A percentile compares a stretch with the other conserved stretches of the same genome.
phyloP scores from a whole-genome alignment of 1,140 invertebrate species.

The Triops cancriformis region DNA sequence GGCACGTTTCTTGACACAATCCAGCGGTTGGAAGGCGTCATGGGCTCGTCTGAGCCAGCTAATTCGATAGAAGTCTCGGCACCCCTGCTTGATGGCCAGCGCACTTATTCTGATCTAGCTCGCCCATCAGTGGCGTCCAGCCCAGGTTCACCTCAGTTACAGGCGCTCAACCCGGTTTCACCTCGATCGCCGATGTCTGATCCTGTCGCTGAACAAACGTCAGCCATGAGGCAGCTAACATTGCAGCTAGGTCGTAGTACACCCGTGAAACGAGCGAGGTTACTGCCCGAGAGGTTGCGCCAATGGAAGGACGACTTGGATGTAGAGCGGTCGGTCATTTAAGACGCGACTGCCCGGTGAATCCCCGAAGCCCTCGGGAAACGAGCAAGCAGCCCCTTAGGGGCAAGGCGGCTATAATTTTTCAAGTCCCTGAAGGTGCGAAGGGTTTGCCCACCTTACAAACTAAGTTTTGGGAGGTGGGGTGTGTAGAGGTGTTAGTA shows the following conservation, averaged over 20 bases:
- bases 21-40: background rate
- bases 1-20: too few species aligned
- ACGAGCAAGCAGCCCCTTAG: background rate
- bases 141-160: too few species aligned
- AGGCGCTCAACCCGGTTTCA: too few species aligned
- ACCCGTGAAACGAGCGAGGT: background rate
- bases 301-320: background rate
- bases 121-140: too few species aligned
- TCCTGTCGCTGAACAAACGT: background rate
- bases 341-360: background rate
- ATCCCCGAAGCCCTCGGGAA: background rate
- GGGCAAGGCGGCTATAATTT: slow-evolving; percentile 24
- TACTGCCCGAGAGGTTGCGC: background rate
- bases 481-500: background rate
- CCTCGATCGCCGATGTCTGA: background rate
- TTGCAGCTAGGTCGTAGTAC: background rate
- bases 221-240: background rate
- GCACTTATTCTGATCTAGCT: too few species aligned
- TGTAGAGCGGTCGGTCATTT: background rate
- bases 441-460: background rate
- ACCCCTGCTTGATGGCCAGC: too few species aligned
- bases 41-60: background rate
- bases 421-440: background rate
- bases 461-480: background rate
- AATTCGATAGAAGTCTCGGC: background rate